Conservation (phyloP, 2,113 vertebrate species). For the Tragelaphus imberbis region DNA sequence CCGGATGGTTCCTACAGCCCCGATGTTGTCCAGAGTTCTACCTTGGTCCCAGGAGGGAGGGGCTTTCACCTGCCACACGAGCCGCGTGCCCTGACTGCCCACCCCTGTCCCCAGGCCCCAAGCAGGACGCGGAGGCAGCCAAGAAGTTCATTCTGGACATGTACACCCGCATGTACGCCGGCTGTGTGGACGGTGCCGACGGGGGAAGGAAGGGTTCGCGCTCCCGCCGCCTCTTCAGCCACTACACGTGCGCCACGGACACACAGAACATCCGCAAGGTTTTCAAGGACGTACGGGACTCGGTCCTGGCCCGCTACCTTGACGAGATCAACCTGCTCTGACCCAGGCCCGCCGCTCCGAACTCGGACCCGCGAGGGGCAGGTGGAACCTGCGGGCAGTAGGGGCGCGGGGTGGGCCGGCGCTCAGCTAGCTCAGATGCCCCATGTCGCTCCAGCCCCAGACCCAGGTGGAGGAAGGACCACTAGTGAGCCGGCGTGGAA, state of each 20-base stretch:
- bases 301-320: constrained; percentile 88
- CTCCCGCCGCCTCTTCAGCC: constrained; percentile 81
- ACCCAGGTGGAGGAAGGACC: background rate
- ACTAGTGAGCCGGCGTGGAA: background rate
- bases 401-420: background rate
- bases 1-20: rapidly evolving
- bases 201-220: background rate
- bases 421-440: rapidly evolving
- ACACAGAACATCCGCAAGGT: constrained; percentile 90
- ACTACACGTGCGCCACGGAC: constrained; percentile 94
- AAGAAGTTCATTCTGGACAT: constrained; percentile 82
- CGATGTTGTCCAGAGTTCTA: background rate
- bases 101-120: constrained; percentile 76
- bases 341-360: constrained; percentile 13
- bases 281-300: constrained; percentile 88
- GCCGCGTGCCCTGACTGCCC: background rate
- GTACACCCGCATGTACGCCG: constrained; percentile 70
- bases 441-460: background rate
- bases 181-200: background rate
- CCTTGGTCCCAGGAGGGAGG: too few relatives aligned
- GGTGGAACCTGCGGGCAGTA: background rate
- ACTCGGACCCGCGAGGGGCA: background rate
- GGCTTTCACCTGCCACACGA: background rate
- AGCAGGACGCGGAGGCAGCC: constrained; percentile 77
- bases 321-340: constrained; percentile 95